Base-by-base conservation (phyloP, 2,797 vertebrate genomes). In the Miichthys miiuy region DNA sequence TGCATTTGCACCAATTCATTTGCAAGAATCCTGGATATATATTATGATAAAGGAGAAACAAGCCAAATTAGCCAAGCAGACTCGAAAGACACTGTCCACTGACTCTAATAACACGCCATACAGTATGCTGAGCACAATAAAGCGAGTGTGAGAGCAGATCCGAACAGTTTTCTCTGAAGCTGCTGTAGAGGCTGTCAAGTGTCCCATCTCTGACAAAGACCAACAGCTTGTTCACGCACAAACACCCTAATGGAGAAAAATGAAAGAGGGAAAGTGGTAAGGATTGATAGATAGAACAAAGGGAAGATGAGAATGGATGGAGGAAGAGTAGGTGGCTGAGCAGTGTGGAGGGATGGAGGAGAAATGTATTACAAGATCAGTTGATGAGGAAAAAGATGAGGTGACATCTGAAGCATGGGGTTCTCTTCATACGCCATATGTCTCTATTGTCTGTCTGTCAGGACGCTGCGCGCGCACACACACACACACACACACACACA, bases 181-280 rank as follows among this genome's bases (percentile, higher is more conserved):
- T 18, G 60, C 63, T 44, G 62, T 17, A 42, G 42, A 47, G 68
- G 75, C 73, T 69, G 75, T 74, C 44, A 64, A 65, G 54, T 3
- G 34, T 51, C 63, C 77, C 55, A 47, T 68, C 75, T 18, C 50
- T 47, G 52, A 81, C 71, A 80, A 72, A 87, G 75, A 88, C 57
- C 83, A 80, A 82, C 72, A 84, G 85, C 80, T 77, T 83, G 75
- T 81, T 80, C 64, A 52, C 1, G 41, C 65, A 20, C 66, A 72
- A 76, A 81, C 71, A 56, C 41, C 46, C 60, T 83, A 86, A 92
- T 67, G 58, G 79, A 81, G 67, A 65, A 57, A 80, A 87, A 87
- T 68, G 80, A 82, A 73, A 54, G 50, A 30, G 44, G n/a, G 46
- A 72, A 54, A 62, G 64, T 25, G 71, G 8, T 48, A 12, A 5